These are phyloP conservation scores for Stomorhina lunata DNA, from an alignment of 2,888 invertebrate genomes.

Conservation along the genomic window DNA sequence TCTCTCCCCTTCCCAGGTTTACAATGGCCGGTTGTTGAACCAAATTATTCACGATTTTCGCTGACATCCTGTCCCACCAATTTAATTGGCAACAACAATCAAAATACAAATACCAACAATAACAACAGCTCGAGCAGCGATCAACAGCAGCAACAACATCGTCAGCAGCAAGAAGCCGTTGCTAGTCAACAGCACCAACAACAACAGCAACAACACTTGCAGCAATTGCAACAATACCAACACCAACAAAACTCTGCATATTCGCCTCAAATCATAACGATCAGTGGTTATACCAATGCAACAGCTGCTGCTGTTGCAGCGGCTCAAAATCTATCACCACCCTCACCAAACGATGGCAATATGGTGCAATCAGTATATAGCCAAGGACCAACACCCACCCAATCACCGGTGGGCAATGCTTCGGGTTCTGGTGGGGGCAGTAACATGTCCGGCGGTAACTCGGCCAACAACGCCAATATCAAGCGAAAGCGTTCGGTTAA, in stretches of 20 bases:
- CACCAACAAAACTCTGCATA: slow-evolving; percentile 74
- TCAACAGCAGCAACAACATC: slow-evolving; percentile 69
- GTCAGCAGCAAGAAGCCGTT: slow-evolving; percentile 67
- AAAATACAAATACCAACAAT: slow-evolving; percentile 67
- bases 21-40: slow-evolving; percentile 92
- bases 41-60: slow-evolving; percentile 88
- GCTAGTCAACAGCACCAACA: slow-evolving; percentile 69
- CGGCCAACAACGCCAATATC: slow-evolving; percentile 73
- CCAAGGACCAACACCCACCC: slow-evolving; percentile 80
- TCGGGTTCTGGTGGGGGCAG: slow-evolving; percentile 72
- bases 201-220: slow-evolving; percentile 73
- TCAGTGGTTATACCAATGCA: slow-evolving; percentile 77
- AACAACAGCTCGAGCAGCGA: slow-evolving; percentile 76
- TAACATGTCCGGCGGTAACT: slow-evolving; percentile 66
- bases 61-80: slow-evolving; percentile 84
- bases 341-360: slow-evolving; percentile 82
- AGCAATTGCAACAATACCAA: slow-evolving; percentile 71
- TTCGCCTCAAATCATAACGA: slow-evolving; percentile 80
- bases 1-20: slow-evolving; percentile 87
- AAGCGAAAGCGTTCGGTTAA: slow-evolving; percentile 88
- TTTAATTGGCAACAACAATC: slow-evolving; percentile 78
- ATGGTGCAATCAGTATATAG: slow-evolving; percentile 81
- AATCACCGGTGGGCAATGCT: slow-evolving; percentile 78
- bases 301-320: slow-evolving; percentile 67
- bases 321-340: slow-evolving; percentile 82